A percentile compares a stretch with the other conserved stretches of the same genome.
Evolutionary conservation across 2,113 vertebrate species (phyloP).

Genomic region (Platysternon megacephalum): DNA sequence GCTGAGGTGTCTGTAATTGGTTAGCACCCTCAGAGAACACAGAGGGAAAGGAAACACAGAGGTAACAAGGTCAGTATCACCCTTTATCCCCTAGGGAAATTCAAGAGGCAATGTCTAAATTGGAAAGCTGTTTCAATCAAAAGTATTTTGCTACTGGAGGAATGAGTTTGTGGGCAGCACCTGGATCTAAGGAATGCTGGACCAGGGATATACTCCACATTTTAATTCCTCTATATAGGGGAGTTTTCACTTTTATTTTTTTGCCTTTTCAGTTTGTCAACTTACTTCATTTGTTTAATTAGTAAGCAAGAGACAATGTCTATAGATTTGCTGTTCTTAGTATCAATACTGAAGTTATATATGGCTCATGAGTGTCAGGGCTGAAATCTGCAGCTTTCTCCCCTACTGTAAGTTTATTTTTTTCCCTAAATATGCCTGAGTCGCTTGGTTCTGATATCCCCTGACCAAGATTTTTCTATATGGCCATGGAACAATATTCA

Average conservation of each 20-base stretch:
- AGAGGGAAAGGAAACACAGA: background rate
- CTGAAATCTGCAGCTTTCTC: background rate
- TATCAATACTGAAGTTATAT: background rate
- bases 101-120: conserved; percentile 23
- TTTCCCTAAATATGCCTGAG: background rate
- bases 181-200: background rate
- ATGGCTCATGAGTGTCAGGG: background rate
- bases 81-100: background rate
- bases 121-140: conserved; percentile 49
- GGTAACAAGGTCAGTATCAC: conserved; percentile 20
- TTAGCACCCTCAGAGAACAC: background rate
- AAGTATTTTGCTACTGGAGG: conserved; percentile 14
- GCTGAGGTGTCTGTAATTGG: background rate
- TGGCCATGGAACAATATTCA: background rate
- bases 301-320: background rate
- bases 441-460: background rate
- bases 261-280: background rate
- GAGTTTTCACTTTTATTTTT: background rate
- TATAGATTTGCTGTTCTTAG: background rate
- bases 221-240: background rate
- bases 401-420: fast-evolving
- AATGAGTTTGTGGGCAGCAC: background rate
- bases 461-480: fast-evolving
- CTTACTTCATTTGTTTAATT: background rate
- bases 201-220: background rate